Conservation (phyloP, 2,113 vertebrate genomes). For the Sceloporus tristichus region DNA sequence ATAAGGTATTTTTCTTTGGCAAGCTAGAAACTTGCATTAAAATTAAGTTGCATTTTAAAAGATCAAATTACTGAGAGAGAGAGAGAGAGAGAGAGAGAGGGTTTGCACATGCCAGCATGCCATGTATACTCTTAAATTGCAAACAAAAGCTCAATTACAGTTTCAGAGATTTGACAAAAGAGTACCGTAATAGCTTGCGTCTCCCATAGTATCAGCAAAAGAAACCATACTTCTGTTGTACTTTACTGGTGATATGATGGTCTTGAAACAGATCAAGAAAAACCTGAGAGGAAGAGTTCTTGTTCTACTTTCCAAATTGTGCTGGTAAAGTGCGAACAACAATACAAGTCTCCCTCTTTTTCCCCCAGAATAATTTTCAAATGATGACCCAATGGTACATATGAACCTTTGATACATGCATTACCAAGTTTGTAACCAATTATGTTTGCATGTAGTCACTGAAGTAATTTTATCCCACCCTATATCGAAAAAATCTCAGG, state of each 20-base stretch:
- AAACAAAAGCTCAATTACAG: not conserved
- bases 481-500: no score
- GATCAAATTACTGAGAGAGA: no score
- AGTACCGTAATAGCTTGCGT: not conserved
- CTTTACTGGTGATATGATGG: not conserved
- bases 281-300: not conserved
- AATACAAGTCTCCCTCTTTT: no score
- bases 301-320: not conserved
- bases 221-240: not conserved
- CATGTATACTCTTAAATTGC: not conserved
- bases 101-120: not conserved
- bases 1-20: constrained; percentile 62
- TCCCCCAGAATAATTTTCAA: not conserved
- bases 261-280: not conserved
- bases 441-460: no score
- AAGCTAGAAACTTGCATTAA: constrained; percentile 45
- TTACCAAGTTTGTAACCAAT: no score
- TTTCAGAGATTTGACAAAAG: not conserved
- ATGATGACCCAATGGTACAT: not conserved
- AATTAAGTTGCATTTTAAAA: not conserved
- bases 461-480: no score
- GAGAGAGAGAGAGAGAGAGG: no score
- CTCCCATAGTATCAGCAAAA: not conserved
- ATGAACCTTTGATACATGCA: not conserved
- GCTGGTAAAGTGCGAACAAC: not conserved